Base-by-base conservation (phyloP, 2,113 vertebrate genomes). In the Datnioides undecimradiatus region DNA sequence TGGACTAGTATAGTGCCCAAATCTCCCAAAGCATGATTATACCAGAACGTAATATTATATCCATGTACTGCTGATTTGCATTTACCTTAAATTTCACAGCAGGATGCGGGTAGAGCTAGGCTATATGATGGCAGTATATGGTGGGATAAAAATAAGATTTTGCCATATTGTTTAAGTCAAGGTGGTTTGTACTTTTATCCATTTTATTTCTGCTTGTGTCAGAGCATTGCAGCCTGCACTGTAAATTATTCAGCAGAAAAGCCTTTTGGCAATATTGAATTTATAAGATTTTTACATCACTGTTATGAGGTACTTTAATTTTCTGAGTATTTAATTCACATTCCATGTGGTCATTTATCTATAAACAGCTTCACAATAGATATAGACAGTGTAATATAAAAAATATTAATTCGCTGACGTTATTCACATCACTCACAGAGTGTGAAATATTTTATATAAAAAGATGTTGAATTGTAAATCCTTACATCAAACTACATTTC, bases 131-230 rank as follows among this genome's bases (percentile, higher is more conserved):
- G n/a, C n/a, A n/a, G n/a, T n/a, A n/a, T n/a, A n/a, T n/a, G n/a
- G n/a, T n/a, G n/a, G n/a, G n/a, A n/a, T n/a, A n/a, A n/a, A n/a
- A n/a, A n/a, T n/a, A 4, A 45, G 43, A 34, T 48, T n/a, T n/a
- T 21, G 19, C 6, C 21, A 33, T 48, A n/a, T 8, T 4, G 5
- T 45, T 8, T 31, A n/a, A 46, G 17, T n/a, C 38, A 1, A 38
- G 46, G 6, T 40, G 36, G 34, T 46, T 27, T 3, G 38, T 3
- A 16, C 8, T 36, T 73, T 55, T 16, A 46, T 13, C 34, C 19
- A 34, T 17, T 64, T 62, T 13, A 41, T 25, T 46, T 76, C 23
- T 76, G 41, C 5, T 29, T 67, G 14, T 76, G 31, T 48, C 29
- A 17, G 12, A 29, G 3, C 23, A 8, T 23, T 64, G 19, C 31